Evolutionary conservation across 2,797 vertebrate genomes (phyloP).

Genomic region (Alca torda): DNA sequence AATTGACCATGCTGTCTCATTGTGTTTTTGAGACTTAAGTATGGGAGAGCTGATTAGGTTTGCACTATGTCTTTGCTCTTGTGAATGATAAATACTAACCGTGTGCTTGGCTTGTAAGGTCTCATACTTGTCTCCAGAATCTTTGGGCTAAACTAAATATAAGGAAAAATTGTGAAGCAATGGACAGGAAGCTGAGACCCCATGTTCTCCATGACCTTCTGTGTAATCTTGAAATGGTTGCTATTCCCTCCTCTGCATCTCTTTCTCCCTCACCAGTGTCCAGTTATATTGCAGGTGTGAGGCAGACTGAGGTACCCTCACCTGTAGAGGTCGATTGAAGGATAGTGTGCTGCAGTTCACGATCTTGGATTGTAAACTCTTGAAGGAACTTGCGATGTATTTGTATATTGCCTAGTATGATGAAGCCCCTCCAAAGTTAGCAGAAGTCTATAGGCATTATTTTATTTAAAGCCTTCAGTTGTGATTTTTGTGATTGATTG

Average conservation of each 20-base stretch:
- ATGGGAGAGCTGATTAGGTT: background rate
- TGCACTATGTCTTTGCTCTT: background rate
- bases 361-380: background rate
- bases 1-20: background rate
- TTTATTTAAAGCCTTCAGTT: background rate
- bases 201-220: background rate
- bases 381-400: background rate
- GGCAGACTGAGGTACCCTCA: background rate
- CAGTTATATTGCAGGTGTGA: rapidly evolving
- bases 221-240: background rate
- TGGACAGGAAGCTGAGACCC: background rate
- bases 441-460: background rate
- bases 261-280: background rate
- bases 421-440: background rate
- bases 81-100: background rate
- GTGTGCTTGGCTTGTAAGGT: background rate
- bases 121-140: background rate
- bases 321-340: background rate
- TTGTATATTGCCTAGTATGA: background rate
- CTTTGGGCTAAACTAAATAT: background rate
- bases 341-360: background rate
- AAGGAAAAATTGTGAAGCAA: background rate
- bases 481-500: background rate
- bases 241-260: background rate
- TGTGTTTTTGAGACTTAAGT: background rate